phyloP scores from a whole-genome alignment of 2,888 invertebrate species.

The Acanthosepion pharaonis region DNA sequence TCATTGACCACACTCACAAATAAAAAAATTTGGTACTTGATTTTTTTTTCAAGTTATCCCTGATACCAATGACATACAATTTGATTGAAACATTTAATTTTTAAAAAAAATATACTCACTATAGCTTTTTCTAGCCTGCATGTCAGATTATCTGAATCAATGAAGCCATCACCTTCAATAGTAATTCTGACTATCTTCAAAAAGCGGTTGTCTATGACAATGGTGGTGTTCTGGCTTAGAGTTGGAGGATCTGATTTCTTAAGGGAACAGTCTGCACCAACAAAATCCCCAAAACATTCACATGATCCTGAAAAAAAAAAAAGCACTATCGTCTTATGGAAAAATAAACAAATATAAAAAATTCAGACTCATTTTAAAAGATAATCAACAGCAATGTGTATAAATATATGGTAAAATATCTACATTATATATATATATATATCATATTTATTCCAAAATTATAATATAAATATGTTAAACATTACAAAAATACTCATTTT shows the following conservation, averaged over 20 bases:
- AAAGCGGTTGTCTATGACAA: conserved; percentile 50
- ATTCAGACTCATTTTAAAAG: no score
- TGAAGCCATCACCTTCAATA: conserved; percentile 54
- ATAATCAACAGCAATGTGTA: no score
- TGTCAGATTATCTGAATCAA: conserved; percentile 52
- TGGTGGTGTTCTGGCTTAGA: neutral
- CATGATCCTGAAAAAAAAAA: conserved; percentile 54
- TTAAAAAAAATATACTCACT: neutral
- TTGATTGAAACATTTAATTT: neutral
- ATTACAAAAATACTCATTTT: no score
- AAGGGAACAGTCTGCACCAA: conserved; percentile 55
- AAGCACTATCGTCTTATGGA: no score
- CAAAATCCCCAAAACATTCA: conserved; percentile 52
- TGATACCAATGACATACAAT: neutral
- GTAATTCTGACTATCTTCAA: neutral
- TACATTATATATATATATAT: no score
- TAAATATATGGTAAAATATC: no score
- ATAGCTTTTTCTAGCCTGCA: conserved; percentile 48
- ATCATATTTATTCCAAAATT: no score
- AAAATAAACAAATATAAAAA: no score
- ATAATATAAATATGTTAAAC: no score
- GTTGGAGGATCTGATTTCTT: conserved; percentile 53
- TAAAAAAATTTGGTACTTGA: no score
- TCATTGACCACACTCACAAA: no score
- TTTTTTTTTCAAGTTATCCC: neutral